Evolutionary conservation across 2,888 invertebrate genomes (phyloP).

Genomic region (Cephus rjabovi): DNA sequence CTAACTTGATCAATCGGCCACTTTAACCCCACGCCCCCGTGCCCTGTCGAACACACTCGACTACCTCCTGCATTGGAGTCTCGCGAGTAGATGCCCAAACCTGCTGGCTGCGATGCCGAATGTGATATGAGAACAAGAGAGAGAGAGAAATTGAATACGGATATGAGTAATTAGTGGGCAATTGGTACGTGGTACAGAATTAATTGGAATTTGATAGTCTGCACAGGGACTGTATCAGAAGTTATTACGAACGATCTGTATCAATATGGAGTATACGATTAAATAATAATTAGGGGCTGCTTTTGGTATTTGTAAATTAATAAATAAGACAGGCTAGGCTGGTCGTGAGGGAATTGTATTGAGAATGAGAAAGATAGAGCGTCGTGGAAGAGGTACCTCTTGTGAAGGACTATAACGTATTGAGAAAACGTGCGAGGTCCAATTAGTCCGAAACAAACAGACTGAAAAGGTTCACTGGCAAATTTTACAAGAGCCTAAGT

Average conservation of each 20-base stretch:
- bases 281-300: background rate
- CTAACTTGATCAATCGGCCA: conserved; percentile 58
- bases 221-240: conserved; percentile 14
- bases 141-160: background rate
- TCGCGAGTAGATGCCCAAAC: conserved; percentile 4
- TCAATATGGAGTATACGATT: background rate
- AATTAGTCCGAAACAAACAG: conserved; percentile 33
- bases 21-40: conserved; percentile 18
- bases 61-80: conserved; percentile 36
- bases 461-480: conserved; percentile 33
- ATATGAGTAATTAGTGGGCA: background rate
- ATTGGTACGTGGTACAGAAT: conserved; percentile 16
- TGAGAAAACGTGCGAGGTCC: conserved; percentile 8
- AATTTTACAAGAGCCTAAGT: conserved; percentile 34
- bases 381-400: background rate
- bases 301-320: background rate
- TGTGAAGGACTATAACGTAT: background rate
- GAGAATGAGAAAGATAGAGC: background rate
- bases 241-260: background rate
- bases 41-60: conserved; percentile 43
- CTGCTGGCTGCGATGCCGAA: background rate
- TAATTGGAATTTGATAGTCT: conserved; percentile 54
- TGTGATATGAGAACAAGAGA: background rate
- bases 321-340: background rate
- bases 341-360: background rate